Percentiles rank a stretch among this genome's conserved stretches.
phyloP scores from a whole-genome alignment of 2,113 vertebrate genomes.

The Hirundichthys speculiger region DNA sequence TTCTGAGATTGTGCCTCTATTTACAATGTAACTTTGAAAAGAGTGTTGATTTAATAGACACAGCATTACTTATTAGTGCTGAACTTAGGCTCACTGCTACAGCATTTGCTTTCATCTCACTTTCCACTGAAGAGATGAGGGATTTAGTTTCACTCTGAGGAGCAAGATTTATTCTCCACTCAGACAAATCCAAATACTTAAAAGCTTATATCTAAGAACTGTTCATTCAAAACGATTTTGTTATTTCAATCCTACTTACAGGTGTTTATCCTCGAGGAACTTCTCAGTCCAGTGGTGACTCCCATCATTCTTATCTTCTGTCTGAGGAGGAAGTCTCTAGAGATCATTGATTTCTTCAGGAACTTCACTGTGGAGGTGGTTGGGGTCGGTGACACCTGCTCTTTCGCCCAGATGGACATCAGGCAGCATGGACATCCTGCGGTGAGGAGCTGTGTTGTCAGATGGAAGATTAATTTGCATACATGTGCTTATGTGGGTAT shows the following conservation, averaged over 20 bases:
- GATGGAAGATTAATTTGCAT: neutral
- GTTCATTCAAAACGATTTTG: neutral
- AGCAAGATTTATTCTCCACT: slow-evolving; percentile 1
- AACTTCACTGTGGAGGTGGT: slow-evolving; percentile 98
- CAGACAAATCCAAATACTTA: no score
- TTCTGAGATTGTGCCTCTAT: no score
- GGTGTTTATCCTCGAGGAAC: slow-evolving; percentile 97
- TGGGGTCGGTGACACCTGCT: slow-evolving; percentile 96
- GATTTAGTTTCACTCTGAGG: neutral
- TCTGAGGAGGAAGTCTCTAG: slow-evolving; percentile 93
- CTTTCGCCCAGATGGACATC: slow-evolving; percentile 98
- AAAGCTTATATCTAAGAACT: no score
- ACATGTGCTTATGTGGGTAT: neutral
- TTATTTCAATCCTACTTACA: slow-evolving; percentile 45
- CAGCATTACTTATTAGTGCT: no score
- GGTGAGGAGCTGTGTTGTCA: slow-evolving; percentile 74
- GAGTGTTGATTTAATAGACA: no score
- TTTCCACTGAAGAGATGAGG: neutral
- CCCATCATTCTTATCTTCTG: slow-evolving; percentile 96
- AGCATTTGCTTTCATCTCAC: no score
- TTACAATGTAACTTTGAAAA: no score
- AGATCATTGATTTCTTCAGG: slow-evolving; percentile 99
- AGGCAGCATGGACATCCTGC: slow-evolving; percentile 96
- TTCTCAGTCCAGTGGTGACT: slow-evolving; percentile 95
- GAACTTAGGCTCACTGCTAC: no score